Percentiles rank a stretch among this genome's conserved stretches.
Conservation (phyloP, 1,140 invertebrate species). For the Drosophila lacertosa region DNA sequence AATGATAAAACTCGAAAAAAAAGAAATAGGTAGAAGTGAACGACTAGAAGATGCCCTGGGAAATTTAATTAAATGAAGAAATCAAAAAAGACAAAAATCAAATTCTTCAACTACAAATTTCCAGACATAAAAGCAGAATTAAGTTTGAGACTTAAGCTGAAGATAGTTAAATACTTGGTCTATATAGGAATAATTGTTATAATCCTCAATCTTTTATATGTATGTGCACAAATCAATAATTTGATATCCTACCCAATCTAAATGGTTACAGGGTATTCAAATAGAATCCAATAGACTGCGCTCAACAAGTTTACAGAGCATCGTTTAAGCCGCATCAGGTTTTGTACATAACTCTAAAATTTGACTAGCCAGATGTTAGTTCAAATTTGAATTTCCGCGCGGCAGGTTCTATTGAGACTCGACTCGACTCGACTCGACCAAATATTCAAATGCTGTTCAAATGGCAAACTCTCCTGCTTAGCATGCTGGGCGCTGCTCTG, state of each 20-base stretch:
- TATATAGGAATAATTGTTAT: no score
- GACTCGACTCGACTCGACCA: no score
- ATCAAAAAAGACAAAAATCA: no score
- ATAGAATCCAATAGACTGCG: slow-evolving; percentile 13
- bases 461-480: slow-evolving; percentile 43
- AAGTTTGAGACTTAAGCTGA: no score
- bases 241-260: no score
- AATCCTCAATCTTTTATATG: no score
- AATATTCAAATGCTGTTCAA: slow-evolving; percentile 44
- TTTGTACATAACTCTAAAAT: slow-evolving; percentile 18
- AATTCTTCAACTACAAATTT: no score
- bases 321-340: slow-evolving; percentile 14
- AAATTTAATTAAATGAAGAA: no score
- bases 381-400: slow-evolving; percentile 8
- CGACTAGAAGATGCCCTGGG: no score
- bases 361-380: slow-evolving; percentile 26
- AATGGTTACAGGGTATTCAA: slow-evolving; percentile 1
- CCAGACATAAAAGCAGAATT: no score
- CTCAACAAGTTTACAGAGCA: slow-evolving; percentile 28
- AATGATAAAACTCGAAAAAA: slow-evolving; percentile 53
- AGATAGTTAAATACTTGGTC: no score
- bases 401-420: slow-evolving; percentile 22
- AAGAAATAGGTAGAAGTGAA: background rate
- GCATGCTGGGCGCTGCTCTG: slow-evolving; percentile 7
- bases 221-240: no score